Percentiles rank a stretch among this genome's conserved stretches.
These are phyloP conservation scores for Macrosoma leucophasiata DNA, from an alignment of 2,888 invertebrate species.

Conservation along the genomic window DNA sequence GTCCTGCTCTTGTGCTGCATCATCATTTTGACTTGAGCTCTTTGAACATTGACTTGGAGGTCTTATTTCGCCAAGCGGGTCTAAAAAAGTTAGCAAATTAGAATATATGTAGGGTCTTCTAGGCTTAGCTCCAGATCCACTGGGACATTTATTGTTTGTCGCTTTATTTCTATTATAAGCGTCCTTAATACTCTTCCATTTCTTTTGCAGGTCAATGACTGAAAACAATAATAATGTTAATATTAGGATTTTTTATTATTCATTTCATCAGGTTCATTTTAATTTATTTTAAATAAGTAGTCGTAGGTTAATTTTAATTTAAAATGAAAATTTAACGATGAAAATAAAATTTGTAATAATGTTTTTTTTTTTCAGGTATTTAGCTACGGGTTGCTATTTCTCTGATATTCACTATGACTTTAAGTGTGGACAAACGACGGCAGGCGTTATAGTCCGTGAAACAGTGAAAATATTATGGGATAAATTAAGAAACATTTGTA, in stretches of 20 bases:
- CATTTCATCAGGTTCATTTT: constrained; percentile 7
- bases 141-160: constrained; percentile 6
- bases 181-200: constrained; percentile 7
- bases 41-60: constrained; percentile 5
- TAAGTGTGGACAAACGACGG: constrained; percentile 7
- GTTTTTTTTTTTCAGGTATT: constrained; percentile 13
- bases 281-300: constrained; percentile 7
- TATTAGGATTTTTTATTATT: not conserved
- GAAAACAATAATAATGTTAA: constrained; percentile 5
- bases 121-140: constrained; percentile 10
- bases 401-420: constrained; percentile 10
- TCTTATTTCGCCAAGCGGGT: constrained; percentile 14
- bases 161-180: constrained; percentile 8
- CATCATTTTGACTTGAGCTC: constrained; percentile 7
- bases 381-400: constrained; percentile 15
- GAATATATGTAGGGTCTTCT: constrained; percentile 13
- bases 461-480: constrained; percentile 15
- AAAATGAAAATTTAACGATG: constrained; percentile 4
- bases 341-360: constrained; percentile 3
- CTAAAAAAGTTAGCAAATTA: constrained; percentile 13
- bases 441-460: constrained; percentile 14
- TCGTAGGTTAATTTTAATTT: constrained; percentile 6
- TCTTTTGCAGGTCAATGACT: constrained; percentile 4
- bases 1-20: not conserved
- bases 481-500: constrained; percentile 15